Conservation (phyloP, 92 coral and sea anemone genomes). For the Siderastrea siderea region DNA sequence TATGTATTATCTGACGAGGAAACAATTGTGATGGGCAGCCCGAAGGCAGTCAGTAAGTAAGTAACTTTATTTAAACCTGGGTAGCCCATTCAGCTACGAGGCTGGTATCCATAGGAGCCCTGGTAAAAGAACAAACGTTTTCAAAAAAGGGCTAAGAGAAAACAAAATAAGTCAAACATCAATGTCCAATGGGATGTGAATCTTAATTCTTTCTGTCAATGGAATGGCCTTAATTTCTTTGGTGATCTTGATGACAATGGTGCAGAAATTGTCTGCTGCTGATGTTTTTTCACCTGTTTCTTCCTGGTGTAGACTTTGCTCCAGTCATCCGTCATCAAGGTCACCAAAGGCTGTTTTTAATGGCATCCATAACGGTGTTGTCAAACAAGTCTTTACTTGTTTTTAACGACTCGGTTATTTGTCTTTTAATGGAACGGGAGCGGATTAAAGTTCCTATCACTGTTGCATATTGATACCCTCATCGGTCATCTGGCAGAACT, state of each 20-base stretch:
- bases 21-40: conserved; percentile 69
- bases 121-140: conserved; percentile 49
- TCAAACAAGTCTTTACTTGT: not conserved
- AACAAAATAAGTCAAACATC: conserved; percentile 3
- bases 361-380: conserved; percentile 27
- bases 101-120: too few relatives aligned
- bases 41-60: conserved; percentile 32
- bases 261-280: conserved; percentile 52
- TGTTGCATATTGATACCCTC: conserved; percentile 59
- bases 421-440: not conserved
- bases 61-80: too few relatives aligned
- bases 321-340: conserved; percentile 63
- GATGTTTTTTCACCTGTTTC: conserved; percentile 35
- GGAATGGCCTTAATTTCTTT: conserved; percentile 54
- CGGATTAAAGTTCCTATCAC: conserved; percentile 44
- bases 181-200: conserved; percentile 45
- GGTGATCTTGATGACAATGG: conserved; percentile 49
- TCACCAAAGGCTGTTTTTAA: conserved; percentile 34
- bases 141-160: conserved; percentile 16
- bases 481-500: conserved; percentile 43
- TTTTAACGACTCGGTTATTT: conserved; percentile 8
- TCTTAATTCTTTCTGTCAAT: not conserved
- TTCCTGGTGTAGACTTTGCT: conserved; percentile 64
- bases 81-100: too few relatives aligned
- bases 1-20: conserved; percentile 50